phyloP scores from a whole-genome alignment of 2,797 vertebrate species.

The Adelosebastes latens region DNA sequence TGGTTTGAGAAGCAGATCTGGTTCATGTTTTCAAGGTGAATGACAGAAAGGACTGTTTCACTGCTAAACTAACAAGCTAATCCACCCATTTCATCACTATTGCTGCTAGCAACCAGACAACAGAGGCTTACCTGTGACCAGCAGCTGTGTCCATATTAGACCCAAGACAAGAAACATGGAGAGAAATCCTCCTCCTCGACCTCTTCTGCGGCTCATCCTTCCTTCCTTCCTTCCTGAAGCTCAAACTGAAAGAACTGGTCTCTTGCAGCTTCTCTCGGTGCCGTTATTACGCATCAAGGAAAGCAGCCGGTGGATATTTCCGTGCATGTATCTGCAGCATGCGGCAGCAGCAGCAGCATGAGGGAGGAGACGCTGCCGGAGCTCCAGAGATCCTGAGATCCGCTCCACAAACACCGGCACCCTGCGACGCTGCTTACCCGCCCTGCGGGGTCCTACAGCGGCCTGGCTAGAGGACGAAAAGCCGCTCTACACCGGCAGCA shows the following conservation, averaged over 20 bases:
- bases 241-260: neutral
- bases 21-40: too few species aligned
- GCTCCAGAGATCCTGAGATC: slow-evolving; percentile 14
- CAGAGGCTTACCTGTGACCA: slow-evolving; percentile 57
- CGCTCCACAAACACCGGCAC: neutral
- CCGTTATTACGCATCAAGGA: neutral
- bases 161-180: slow-evolving; percentile 31
- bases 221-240: neutral
- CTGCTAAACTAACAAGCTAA: too few species aligned
- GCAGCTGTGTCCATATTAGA: slow-evolving; percentile 60
- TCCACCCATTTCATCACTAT: too few species aligned
- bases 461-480: neutral
- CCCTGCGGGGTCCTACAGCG: slow-evolving; percentile 19
- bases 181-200: slow-evolving; percentile 22
- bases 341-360: neutral
- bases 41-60: too few species aligned
- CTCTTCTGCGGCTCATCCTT: slow-evolving; percentile 12
- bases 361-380: neutral
- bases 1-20: too few species aligned
- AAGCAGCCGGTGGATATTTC: neutral
- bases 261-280: slow-evolving; percentile 8
- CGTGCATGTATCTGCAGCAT: neutral
- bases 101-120: too few species aligned
- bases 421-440: slow-evolving; percentile 21
- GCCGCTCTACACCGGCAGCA: slow-evolving; percentile 13